Evolutionary conservation across 2,113 vertebrate species (phyloP).

Genomic region (Rhadina sibilatrix): DNA sequence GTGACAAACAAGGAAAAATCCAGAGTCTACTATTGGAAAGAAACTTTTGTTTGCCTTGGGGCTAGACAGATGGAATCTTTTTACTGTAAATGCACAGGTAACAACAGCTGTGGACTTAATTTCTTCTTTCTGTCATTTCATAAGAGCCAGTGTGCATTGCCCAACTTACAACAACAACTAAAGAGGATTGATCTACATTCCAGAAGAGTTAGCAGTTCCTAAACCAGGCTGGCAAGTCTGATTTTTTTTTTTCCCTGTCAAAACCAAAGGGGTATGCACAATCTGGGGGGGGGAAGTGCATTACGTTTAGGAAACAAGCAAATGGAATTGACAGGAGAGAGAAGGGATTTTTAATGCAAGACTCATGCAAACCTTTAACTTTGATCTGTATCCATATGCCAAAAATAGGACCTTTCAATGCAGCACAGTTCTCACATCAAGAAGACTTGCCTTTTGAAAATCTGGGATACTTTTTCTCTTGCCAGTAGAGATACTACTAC

Average conservation of each 20-base stretch:
- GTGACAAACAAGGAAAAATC: background rate
- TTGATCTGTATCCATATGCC: background rate
- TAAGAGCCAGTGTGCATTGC: background rate
- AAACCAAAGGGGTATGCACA: background rate
- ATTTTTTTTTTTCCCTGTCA: background rate
- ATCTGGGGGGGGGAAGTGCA: rapidly evolving
- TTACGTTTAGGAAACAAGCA: background rate
- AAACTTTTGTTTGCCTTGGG: background rate
- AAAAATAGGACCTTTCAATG: background rate
- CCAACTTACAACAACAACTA: background rate
- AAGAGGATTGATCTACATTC: background rate
- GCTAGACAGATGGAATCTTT: background rate
- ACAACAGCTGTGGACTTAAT: background rate
- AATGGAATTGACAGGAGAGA: background rate
- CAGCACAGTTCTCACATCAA: background rate
- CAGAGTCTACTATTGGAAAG: background rate
- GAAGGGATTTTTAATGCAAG: background rate
- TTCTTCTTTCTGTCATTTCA: background rate
- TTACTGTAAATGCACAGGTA: background rate
- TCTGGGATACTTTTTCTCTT: background rate
- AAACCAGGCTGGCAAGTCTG: background rate
- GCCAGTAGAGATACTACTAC: background rate
- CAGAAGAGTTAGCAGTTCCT: background rate
- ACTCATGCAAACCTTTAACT: background rate
- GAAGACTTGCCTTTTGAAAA: background rate